A percentile compares a stretch with the other conserved stretches of the same genome.
Evolutionary conservation across 2,113 vertebrate genomes (phyloP).

Genomic region (Holacanthus passer): DNA sequence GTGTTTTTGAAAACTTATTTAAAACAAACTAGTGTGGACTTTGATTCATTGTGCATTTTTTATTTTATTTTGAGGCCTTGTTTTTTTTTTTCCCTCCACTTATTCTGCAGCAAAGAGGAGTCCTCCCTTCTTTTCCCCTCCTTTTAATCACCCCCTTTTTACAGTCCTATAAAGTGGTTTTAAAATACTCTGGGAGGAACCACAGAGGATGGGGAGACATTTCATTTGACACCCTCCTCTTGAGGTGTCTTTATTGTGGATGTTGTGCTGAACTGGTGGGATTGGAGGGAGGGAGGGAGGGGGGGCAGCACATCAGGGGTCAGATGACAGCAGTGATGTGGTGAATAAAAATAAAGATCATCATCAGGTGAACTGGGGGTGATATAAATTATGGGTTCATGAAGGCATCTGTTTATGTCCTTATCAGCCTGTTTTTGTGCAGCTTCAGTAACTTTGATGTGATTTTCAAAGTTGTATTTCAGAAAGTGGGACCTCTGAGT

Average conservation of each 20-base stretch:
- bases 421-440: neutral
- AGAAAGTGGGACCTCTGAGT: neutral
- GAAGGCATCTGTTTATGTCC: neutral
- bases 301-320: conserved; percentile 22
- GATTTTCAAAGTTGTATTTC: neutral
- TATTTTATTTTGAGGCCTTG: conserved; percentile 56
- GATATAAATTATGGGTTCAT: neutral
- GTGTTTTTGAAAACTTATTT: neutral
- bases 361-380: neutral
- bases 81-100: conserved; percentile 51
- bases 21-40: no score
- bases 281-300: neutral
- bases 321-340: conserved; percentile 53
- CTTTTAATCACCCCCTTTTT: conserved; percentile 80
- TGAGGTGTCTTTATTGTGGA: conserved; percentile 49
- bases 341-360: conserved; percentile 9
- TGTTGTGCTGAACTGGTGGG: conserved; percentile 35
- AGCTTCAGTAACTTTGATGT: neutral
- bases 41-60: conserved; percentile 67
- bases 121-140: conserved; percentile 56
- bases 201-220: conserved; percentile 58
- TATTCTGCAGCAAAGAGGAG: conserved; percentile 42
- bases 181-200: conserved; percentile 68
- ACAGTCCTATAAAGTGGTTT: conserved; percentile 79
- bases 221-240: conserved; percentile 51